Evolutionary conservation across 2,888 invertebrate genomes (phyloP).

Genomic region (Quadroppia sp.): DNA sequence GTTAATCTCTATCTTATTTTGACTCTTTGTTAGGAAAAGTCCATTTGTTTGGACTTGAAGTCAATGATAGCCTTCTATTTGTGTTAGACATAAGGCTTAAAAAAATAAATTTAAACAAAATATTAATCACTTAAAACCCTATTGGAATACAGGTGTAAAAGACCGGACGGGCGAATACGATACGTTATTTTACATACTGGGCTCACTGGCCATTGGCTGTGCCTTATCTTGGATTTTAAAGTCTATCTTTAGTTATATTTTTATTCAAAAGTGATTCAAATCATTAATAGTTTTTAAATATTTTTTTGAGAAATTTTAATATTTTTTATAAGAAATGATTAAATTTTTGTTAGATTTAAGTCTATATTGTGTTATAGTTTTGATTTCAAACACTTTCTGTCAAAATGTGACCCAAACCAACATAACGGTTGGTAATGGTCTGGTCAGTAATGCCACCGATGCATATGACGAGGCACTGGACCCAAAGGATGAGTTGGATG

Average conservation of each 20-base stretch:
- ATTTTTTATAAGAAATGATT: neutral
- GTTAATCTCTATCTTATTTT: no score
- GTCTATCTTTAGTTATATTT: neutral
- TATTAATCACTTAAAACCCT: neutral
- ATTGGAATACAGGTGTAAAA: slow-evolving; percentile 12
- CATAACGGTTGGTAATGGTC: neutral
- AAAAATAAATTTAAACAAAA: neutral
- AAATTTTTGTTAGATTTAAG: neutral
- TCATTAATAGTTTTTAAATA: no score
- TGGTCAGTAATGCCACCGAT: neutral
- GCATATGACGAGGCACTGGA: slow-evolving; percentile 9
- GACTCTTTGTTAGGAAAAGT: no score
- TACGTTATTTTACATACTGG: slow-evolving; percentile 18
- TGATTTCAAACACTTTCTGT: neutral
- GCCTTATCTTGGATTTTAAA: neutral
- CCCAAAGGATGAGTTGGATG: slow-evolving; percentile 43
- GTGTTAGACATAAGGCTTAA: no score
- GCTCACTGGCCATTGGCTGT: slow-evolving; percentile 12
- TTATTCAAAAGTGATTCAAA: no score
- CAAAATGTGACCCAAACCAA: neutral
- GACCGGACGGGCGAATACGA: slow-evolving; percentile 28
- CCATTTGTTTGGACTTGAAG: neutral
- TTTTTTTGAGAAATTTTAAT: no score
- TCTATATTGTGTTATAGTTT: neutral
- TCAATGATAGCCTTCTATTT: no score